Evolutionary conservation across 1,140 invertebrate species (phyloP), one percentile per base, ranked within the genome.

Genomic region (Leptonema lineaticorne): DNA sequence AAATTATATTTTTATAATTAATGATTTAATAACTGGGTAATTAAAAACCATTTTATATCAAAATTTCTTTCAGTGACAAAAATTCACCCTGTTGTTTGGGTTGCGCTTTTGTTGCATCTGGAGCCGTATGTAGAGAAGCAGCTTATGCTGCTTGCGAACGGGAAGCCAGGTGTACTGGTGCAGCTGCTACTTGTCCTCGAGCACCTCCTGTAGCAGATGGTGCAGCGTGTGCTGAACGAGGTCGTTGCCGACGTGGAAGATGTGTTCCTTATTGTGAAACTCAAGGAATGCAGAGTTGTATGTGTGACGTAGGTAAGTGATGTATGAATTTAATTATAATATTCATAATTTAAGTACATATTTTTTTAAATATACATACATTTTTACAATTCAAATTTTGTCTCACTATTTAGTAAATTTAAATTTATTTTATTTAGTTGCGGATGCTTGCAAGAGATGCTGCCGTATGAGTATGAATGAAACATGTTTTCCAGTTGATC

Each of bases 201-300:
- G 92, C 93, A 53, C 89, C 90, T 20, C 88, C 93, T n/a, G 92
- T 95, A 87, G 86, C 88, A 26, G 92, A 96, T 80, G 90, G 89
- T 20, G 94, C 93, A 11, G 85, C 87, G 70, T 97, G 95, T 75
- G 85, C 94, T 50, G 94, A 96, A 78, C 88, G 92, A 69, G 95
- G 95, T 0, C 88, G 93, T 75, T 96, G 95, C 76, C 84, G 87
- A 27, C 84, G 84, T 73, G 95, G 95, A 30, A 90, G 92, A 76
- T 97, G 95, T 79, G 86, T 95, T 70, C 92, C 94, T 1, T 96
- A 93, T 78, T 97, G 95, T 79, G 94, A 97, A 82, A 95, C 92
- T 1, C 91, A 94, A 76, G 92, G 92, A 33, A 83, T 92, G 74
- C 91, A 94, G 76, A 95, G 93, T 78, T 97, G 95, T 82, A 95